Evolutionary conservation across 1,140 invertebrate genomes (phyloP), one percentile per base, ranked within the genome.

Genomic region (Polypedilum pembai): DNA sequence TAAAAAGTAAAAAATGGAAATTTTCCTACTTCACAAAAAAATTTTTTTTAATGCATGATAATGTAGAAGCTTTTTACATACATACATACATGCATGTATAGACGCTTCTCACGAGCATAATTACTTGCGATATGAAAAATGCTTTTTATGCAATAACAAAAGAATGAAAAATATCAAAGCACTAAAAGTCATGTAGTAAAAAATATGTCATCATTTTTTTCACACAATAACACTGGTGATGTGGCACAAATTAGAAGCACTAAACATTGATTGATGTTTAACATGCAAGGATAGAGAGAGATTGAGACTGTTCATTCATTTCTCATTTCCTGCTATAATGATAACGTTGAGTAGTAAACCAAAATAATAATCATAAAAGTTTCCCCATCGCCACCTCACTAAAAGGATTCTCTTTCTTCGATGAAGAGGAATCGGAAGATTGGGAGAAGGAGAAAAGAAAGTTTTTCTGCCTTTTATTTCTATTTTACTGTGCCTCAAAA

Each of bases 401-500:
- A 56, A 15, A 56, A 15, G 45, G 45, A 56, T 15, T 15, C n/a
- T 56, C 12, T n/a, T n/a, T 12, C n/a, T 56, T 56, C 45, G 45
- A 15, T 56, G 12, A 56, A 56, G 8, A 45, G 8, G 45, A 56
- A 3, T 56, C 4, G n/a, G 15, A n/a, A 56, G 45, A 56, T 12
- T n/a, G 12, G 8, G 41, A 12, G 41, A 45, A 45, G 45, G 12
- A 56, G 45, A 56, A n/a, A 56, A 56, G 45, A n/a, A 56, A n/a
- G 45, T 56, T 56, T 21, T 18, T 69, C 8, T 18, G n/a, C 18
- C 18, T 69, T 69, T 21, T 69, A 18, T 69, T 21, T 21, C 17
- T 69, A 69, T 20, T 21, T 69, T 69, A 20, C 17, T 21, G 10
- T 18, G 65, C 65, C 65, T 69, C 65, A 21, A 69, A 69, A 69